Evolutionary conservation across 2,797 vertebrate species (phyloP), one percentile per base, ranked within the genome.

Genomic region (Sebastes baramenuke): DNA sequence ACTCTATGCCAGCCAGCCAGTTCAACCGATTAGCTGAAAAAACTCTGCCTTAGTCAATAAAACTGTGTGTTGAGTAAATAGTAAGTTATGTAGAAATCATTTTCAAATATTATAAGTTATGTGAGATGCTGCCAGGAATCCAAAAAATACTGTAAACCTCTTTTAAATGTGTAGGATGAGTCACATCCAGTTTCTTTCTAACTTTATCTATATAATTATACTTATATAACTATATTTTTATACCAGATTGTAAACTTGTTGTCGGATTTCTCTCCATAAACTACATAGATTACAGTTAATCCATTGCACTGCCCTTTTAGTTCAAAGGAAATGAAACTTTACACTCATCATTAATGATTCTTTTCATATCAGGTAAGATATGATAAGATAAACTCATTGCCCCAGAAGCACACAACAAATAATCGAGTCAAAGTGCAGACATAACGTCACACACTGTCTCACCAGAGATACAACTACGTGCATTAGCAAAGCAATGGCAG

Each of bases 401-500:
- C 20, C 9, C 8, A 38, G 25, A 18, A 58, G 9, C 4, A 69
- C 22, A 32, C 24, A 62, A 12, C 67, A 52, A 52, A 29, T 24
- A 30, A 82, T 36, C 16, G 6, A 42, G 55, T 36, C 46, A 83
- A 85, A 72, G 61, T 74, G 30, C 69, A 52, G 18, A 65, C n/a
- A 36, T 65, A 14, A 70, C 1, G 0, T 75, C 10, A 74, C 24
- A 61, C 20, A 73, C 22, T 66, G 27, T 2, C 6, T 67, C 52
- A 10, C 24, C 10, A 59, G 13, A 62, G 8, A 66, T 1, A 60
- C 9, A 27, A 16, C n/a, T 2, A 20, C 4, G 29, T 72, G 46
- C 27, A 67, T n/a, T 16, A 58, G 13, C 16, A 56, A 66, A 80
- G 32, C n/a, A 67, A 52, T 18, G 8, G 11, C 16, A 68, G 10